These are phyloP conservation scores for Sebastes iracundus DNA, from an alignment of 2,797 vertebrate species.

Conservation along the genomic window DNA sequence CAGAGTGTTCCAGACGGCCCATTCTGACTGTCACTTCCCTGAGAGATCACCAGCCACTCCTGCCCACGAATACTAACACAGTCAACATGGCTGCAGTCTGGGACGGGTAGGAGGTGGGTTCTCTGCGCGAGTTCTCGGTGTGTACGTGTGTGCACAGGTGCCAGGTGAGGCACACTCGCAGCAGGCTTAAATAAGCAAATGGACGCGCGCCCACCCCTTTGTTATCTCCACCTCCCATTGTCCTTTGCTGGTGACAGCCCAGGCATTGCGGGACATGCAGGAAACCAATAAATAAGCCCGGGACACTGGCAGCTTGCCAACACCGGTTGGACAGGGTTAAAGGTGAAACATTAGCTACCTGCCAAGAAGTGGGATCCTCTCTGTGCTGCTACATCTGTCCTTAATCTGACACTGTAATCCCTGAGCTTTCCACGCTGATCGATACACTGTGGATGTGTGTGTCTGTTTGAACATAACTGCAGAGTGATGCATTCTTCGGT, in stretches of 20 bases:
- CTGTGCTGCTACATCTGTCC: slow-evolving; percentile 38
- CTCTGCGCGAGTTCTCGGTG: neutral
- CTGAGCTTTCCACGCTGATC: neutral
- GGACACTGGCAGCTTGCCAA: slow-evolving; percentile 41
- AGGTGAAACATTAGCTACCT: slow-evolving; percentile 59
- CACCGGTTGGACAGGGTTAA: slow-evolving; percentile 39
- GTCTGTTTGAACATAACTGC: neutral
- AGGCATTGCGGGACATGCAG: slow-evolving; percentile 52
- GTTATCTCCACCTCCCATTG: slow-evolving; percentile 9
- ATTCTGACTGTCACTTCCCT: slow-evolving; percentile 79
- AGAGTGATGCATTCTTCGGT: neutral
- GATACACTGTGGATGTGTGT: neutral
- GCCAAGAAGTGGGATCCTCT: slow-evolving; percentile 35
- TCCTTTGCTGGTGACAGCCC: slow-evolving; percentile 53
- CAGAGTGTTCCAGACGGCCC: slow-evolving; percentile 72
- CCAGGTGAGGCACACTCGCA: slow-evolving; percentile 22
- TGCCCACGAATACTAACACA: slow-evolving; percentile 75
- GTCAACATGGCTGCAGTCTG: slow-evolving; percentile 38
- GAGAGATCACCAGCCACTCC: slow-evolving; percentile 76
- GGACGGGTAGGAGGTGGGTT: slow-evolving; percentile 15
- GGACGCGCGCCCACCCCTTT: slow-evolving; percentile 10
- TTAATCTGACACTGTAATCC: slow-evolving; percentile 50
- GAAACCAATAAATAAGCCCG: slow-evolving; percentile 63
- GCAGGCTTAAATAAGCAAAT: slow-evolving; percentile 21
- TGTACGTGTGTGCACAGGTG: neutral